phyloP scores from a whole-genome alignment of 2,888 invertebrate species.

The Ophonus ardosiacus region DNA sequence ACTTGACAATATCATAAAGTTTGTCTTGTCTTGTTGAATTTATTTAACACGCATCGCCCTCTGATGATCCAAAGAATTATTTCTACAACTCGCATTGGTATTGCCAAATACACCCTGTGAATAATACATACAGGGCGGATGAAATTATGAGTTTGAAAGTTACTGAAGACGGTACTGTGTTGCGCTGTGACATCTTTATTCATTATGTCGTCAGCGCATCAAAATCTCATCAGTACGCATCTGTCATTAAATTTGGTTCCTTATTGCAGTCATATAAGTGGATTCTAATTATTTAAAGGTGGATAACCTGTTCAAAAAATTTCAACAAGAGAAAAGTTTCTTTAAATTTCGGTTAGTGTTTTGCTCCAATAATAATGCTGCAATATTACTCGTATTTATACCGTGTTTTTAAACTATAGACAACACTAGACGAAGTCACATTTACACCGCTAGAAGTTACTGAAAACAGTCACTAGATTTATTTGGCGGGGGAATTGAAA shows the following conservation, averaged over 20 bases:
- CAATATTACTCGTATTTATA: too few relatives aligned
- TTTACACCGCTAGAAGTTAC: too few relatives aligned
- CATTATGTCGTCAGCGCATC: constrained; percentile 27
- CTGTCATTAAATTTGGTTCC: constrained; percentile 10
- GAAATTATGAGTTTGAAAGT: neutral
- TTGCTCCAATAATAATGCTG: too few relatives aligned
- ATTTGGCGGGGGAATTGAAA: too few relatives aligned
- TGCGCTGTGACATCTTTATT: constrained; percentile 23
- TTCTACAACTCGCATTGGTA: neutral
- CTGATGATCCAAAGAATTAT: neutral
- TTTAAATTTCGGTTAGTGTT: too few relatives aligned
- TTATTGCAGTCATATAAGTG: neutral
- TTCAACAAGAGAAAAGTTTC: too few relatives aligned
- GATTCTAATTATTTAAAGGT: neutral
- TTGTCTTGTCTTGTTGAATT: constrained; percentile 9
- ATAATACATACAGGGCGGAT: neutral
- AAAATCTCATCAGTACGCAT: constrained; percentile 34
- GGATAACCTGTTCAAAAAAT: neutral
- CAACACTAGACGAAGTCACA: too few relatives aligned
- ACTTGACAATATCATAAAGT: constrained; percentile 27
- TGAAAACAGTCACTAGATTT: too few relatives aligned
- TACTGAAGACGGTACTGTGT: neutral
- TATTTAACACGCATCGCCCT: neutral
- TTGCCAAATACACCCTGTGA: neutral
- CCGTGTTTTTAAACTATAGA: too few relatives aligned